A percentile compares a stretch with the other conserved stretches of the same genome.
Evolutionary conservation across 2,797 vertebrate genomes (phyloP).

Genomic region (Oophaga sylvatica): DNA sequence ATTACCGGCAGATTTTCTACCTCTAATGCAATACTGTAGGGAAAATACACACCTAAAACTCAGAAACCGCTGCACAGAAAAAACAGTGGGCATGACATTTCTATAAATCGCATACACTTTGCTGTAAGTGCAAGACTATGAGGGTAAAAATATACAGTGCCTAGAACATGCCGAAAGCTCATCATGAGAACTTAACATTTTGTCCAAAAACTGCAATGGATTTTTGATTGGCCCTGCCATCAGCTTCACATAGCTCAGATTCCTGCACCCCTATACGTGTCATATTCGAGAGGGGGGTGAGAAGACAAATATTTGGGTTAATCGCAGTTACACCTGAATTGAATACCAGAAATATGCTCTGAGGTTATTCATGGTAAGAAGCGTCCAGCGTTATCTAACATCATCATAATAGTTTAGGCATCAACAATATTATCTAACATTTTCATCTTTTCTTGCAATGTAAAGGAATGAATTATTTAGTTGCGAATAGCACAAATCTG

Average conservation of each 20-base stretch:
- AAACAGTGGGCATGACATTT: too few relatives aligned
- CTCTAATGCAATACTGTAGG: too few relatives aligned
- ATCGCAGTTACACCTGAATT: neutral
- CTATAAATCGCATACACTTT: too few relatives aligned
- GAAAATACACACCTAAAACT: too few relatives aligned
- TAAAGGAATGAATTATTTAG: constrained; percentile 17
- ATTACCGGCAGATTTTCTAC: too few relatives aligned
- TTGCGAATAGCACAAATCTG: constrained; percentile 14
- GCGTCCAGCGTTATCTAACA: constrained; percentile 1
- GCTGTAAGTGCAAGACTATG: too few relatives aligned
- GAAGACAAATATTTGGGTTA: neutral
- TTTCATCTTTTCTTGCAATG: constrained; percentile 10
- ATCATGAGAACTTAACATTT: neutral
- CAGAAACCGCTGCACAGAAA: too few relatives aligned
- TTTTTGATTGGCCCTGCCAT: too few relatives aligned
- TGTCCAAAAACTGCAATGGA: too few relatives aligned
- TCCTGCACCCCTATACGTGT: neutral
- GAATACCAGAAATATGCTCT: neutral
- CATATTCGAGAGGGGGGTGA: neutral
- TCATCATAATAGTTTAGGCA: neutral
- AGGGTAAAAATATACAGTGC: too few relatives aligned
- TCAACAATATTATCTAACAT: constrained; percentile 20
- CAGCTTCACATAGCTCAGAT: neutral
- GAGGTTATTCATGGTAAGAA: neutral
- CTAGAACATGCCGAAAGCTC: too few relatives aligned